These are phyloP conservation scores for Gadopsis bispinosus DNA, from an alignment of 2,797 vertebrate species.

Conservation along the genomic window DNA sequence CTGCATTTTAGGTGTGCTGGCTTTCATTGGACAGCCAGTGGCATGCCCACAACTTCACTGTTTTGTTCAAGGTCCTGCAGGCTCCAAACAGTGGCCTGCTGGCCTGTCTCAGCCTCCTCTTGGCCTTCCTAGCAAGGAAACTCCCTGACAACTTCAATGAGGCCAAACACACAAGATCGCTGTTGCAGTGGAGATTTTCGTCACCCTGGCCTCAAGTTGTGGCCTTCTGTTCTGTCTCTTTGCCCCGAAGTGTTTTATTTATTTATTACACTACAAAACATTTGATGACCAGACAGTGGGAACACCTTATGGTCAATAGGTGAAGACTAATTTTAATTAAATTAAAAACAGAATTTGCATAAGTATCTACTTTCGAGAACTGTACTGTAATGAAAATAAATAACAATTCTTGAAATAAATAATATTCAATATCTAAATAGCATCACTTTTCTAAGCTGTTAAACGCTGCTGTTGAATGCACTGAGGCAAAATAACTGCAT, in stretches of 20 bases:
- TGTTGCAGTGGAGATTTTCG: conserved; percentile 70
- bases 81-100: conserved; percentile 53
- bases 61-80: neutral
- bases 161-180: conserved; percentile 72
- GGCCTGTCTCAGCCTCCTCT: conserved; percentile 70
- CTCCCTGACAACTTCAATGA: conserved; percentile 78
- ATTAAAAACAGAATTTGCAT: neutral
- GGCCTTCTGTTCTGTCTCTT: conserved; percentile 70
- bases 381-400: neutral
- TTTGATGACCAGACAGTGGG: conserved; percentile 33
- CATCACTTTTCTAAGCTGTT: neutral
- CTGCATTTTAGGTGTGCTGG: conserved; percentile 62
- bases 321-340: neutral
- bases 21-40: conserved; percentile 60
- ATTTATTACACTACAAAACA: conserved; percentile 52
- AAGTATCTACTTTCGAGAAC: neutral
- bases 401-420: neutral
- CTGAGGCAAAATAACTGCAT: neutral
- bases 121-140: conserved; percentile 72
- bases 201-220: conserved; percentile 74
- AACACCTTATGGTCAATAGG: neutral
- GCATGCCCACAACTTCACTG: conserved; percentile 19
- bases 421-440: neutral
- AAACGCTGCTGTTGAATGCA: neutral
- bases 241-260: conserved; percentile 66